These are phyloP conservation scores for Mastomys natalensis DNA, from an alignment of 2,113 vertebrate species.

Conservation along the genomic window DNA sequence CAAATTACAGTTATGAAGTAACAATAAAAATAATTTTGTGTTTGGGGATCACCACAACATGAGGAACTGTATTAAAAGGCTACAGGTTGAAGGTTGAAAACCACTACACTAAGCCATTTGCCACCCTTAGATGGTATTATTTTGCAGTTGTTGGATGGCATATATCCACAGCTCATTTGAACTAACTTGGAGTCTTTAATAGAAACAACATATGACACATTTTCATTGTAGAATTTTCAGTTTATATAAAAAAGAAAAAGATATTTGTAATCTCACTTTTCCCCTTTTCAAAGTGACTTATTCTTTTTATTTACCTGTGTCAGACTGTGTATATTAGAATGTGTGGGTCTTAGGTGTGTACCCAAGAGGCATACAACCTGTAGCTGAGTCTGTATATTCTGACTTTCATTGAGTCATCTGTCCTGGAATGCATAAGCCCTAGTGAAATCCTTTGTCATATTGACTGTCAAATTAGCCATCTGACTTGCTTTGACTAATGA, in stretches of 20 bases:
- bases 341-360: background rate
- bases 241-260: background rate
- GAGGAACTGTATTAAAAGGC: background rate
- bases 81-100: background rate
- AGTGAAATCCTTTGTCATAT: background rate
- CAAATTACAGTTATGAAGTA: background rate
- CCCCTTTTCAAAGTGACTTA: background rate
- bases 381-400: background rate
- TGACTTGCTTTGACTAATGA: background rate
- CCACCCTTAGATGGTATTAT: background rate
- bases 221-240: background rate
- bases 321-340: background rate
- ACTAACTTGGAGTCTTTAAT: background rate
- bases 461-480: background rate
- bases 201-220: background rate
- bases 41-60: background rate
- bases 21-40: background rate
- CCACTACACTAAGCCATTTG: background rate
- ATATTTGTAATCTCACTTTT: background rate
- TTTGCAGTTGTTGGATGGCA: background rate
- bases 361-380: background rate
- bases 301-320: background rate
- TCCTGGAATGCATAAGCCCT: rapidly evolving
- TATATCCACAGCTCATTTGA: background rate
- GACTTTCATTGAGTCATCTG: background rate